Evolutionary conservation across 1,140 invertebrate species (phyloP).

Genomic region (Diploscapter pachys): DNA sequence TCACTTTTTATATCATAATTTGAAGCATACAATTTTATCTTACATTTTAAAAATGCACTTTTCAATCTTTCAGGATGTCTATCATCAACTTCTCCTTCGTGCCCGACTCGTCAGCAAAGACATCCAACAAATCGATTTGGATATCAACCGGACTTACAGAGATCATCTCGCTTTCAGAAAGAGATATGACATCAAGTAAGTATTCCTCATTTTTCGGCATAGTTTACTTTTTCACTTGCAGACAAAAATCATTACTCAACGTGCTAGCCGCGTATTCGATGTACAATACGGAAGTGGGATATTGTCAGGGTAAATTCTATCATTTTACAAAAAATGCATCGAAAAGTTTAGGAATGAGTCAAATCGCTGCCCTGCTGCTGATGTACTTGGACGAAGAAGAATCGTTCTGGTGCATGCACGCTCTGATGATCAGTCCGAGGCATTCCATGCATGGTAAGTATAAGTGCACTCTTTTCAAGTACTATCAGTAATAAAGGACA

Average conservation of each 20-base stretch:
- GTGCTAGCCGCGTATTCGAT: constrained; percentile 93
- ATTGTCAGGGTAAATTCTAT: constrained; percentile 66
- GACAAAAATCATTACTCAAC: constrained; percentile 90
- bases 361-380: constrained; percentile 85
- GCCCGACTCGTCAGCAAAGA: constrained; percentile 87
- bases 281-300: constrained; percentile 79
- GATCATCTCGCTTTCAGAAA: constrained; percentile 92
- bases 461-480: too few species aligned
- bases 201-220: constrained; percentile 18
- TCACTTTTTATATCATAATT: background rate
- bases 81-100: constrained; percentile 71
- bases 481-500: too few species aligned
- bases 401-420: constrained; percentile 57
- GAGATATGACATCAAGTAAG: constrained; percentile 81
- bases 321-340: too few species aligned
- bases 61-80: constrained; percentile 1
- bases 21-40: too few species aligned
- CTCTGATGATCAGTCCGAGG: constrained; percentile 80
- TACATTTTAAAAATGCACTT: background rate
- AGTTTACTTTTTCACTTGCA: constrained; percentile 46
- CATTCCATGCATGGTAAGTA: constrained; percentile 83
- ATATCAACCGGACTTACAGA: constrained; percentile 95
- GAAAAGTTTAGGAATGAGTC: constrained; percentile 71
- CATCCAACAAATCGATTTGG: constrained; percentile 93
- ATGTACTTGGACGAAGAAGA: constrained; percentile 77